Evolutionary conservation across 35 echinoderm and acorn worm species (phyloP).

Genomic region (Patiria miniata): DNA sequence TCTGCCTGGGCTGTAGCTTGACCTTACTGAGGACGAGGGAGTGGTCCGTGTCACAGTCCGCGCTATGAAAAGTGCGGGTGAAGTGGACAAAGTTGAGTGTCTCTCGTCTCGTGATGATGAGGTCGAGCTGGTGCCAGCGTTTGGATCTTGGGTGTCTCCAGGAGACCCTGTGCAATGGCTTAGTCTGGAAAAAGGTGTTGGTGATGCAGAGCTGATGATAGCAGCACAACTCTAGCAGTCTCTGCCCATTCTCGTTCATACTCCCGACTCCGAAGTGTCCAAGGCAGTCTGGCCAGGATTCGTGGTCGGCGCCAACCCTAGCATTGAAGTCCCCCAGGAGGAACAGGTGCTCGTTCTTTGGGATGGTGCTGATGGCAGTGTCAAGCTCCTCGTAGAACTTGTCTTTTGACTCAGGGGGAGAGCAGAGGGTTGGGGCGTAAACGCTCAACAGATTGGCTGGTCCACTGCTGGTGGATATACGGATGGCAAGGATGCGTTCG

Average conservation of each 20-base stretch:
- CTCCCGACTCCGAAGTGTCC: neutral
- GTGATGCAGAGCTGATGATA: slow-evolving; percentile 52
- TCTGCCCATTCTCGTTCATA: neutral
- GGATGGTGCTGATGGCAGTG: neutral
- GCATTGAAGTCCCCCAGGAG: too few relatives aligned
- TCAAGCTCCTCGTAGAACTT: slow-evolving; percentile 4
- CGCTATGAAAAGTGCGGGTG: slow-evolving; percentile 28
- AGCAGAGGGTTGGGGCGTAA: slow-evolving; percentile 27
- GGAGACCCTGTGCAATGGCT: slow-evolving; percentile 12
- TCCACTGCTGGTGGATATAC: slow-evolving; percentile 1
- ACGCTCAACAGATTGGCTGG: slow-evolving; percentile 14
- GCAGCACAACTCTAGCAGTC: neutral
- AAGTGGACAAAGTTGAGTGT: neutral
- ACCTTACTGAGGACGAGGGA: slow-evolving; percentile 28
- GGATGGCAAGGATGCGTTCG: neutral
- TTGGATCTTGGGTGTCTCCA: slow-evolving; percentile 44
- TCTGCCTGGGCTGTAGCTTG: slow-evolving; percentile 17
- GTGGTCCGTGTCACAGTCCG: slow-evolving; percentile 63
- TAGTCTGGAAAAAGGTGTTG: slow-evolving; percentile 56
- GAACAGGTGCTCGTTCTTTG: neutral
- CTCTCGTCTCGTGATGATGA: neutral
- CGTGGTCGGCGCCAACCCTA: too few relatives aligned
- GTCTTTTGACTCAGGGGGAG: neutral
- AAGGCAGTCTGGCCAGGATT: neutral
- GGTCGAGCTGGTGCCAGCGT: slow-evolving; percentile 27